phyloP scores from a whole-genome alignment of 2,797 vertebrate genomes.

The Liparis tanakae region DNA sequence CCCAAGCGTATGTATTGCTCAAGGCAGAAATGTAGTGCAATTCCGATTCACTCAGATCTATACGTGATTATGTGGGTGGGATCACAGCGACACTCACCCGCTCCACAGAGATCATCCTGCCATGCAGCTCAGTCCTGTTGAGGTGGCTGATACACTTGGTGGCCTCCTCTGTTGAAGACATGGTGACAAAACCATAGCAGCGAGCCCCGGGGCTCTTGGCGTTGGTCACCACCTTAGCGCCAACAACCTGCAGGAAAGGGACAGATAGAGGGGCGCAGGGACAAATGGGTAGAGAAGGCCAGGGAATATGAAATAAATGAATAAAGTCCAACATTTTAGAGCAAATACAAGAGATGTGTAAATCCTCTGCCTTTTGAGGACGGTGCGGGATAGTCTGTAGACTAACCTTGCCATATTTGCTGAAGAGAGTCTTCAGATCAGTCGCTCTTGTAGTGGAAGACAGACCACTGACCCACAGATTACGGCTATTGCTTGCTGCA shows the following conservation, averaged over 20 bases:
- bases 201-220: constrained; percentile 96
- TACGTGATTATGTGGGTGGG: background rate
- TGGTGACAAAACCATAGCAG: constrained; percentile 98
- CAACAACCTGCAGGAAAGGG: constrained; percentile 86
- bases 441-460: constrained; percentile 97
- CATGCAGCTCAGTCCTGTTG: constrained; percentile 95
- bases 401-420: constrained; percentile 95
- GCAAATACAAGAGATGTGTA: background rate
- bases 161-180: constrained; percentile 93
- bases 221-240: constrained; percentile 97
- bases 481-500: constrained; percentile 83
- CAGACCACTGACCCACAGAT: constrained; percentile 98
- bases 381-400: fast-evolving
- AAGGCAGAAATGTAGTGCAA: background rate
- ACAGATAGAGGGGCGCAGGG: background rate
- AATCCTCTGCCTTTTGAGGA: fast-evolving
- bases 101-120: constrained; percentile 98
- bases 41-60: background rate
- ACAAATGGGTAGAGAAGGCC: background rate
- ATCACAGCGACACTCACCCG: constrained; percentile 76
- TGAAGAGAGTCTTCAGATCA: constrained; percentile 97
- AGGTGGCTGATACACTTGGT: constrained; percentile 94
- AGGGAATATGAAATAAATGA: background rate
- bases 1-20: background rate
- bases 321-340: background rate